Evolutionary conservation across 2,113 vertebrate species (phyloP), one percentile per base, ranked within the genome.

Genomic region (Oriolus oriolus): DNA sequence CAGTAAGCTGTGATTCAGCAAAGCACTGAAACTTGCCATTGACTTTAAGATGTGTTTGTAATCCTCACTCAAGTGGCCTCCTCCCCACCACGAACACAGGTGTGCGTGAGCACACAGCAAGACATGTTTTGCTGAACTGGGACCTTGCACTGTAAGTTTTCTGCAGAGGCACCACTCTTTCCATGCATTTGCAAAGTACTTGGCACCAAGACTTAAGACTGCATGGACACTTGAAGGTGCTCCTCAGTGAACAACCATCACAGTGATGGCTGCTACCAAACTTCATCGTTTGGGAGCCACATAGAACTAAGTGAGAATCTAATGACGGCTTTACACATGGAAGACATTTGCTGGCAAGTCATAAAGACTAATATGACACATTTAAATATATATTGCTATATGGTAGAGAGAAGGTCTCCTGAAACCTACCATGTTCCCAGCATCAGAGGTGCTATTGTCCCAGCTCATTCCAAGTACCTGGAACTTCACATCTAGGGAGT

Each of bases 51-150:
- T 28, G 27, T 18, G 31, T 33, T 35, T 78, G 65, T 60, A 89
- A 52, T 37, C 11, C 33, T 63, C 49, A 44, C 5, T 37, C 24
- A 73, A 13, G 28, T 6, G 19, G 13, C 8, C 16, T 82, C 16
- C 22, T 74, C 10, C 22, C 7, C 12, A 33, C 35, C 56, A 59
- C 0, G 0, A 19, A 44, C 11, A 53, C 13, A 26, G 1, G 1
- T 6, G 15, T 57, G 16, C 19, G 7, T 33, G 35, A 93, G 22
- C 17, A 42, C 11, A 61, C 16, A 82, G n/a, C 5, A 71, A 53
- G 82, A 35, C 4, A 20, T 2, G 11, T 61, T 81, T 41, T 90
- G 16, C 52, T 69, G 30, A 42, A 45, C 6, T 53, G 27, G 5
- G 11, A 33, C 19, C 35, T 70, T 54, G 7, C 4, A 31, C 6